Percentiles rank a stretch among this genome's conserved stretches.
These are phyloP conservation scores for Amphiprion percula DNA, from an alignment of 2,113 vertebrate species.

Conservation along the genomic window DNA sequence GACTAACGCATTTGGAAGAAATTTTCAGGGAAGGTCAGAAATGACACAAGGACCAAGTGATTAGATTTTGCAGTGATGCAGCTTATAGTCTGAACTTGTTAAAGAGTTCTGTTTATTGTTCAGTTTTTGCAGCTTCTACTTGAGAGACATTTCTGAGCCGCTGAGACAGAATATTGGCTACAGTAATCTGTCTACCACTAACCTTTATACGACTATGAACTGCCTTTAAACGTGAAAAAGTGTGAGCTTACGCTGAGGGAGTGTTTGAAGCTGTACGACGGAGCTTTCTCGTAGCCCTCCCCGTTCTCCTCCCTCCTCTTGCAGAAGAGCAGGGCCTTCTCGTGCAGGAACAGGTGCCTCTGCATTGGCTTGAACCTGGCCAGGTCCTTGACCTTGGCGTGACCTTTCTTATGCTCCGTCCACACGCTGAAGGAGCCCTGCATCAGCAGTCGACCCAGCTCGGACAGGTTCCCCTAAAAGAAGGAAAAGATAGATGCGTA, in stretches of 20 bases:
- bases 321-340: constrained; percentile 96
- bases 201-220: no score
- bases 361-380: constrained; percentile 99
- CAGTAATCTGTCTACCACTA: no score
- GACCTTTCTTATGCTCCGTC: constrained; percentile 97
- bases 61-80: no score
- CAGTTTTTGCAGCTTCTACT: no score
- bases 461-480: constrained; percentile 91
- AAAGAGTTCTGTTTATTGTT: no score
- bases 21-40: no score
- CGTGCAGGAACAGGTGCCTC: constrained; percentile 95
- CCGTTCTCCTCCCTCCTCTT: constrained; percentile 96
- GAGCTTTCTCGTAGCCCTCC: constrained; percentile 97
- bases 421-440: constrained; percentile 98
- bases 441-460: constrained; percentile 95
- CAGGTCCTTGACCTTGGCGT: constrained; percentile 96
- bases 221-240: background rate
- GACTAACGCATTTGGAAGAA: no score
- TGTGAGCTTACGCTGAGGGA: constrained; percentile 90
- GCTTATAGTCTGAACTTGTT: no score
- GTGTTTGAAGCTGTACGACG: constrained; percentile 98
- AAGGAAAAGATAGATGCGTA: background rate
- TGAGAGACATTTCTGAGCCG: no score
- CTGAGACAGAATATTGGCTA: no score
- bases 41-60: no score